Percentiles rank a stretch among this genome's conserved stretches.
Conservation (phyloP, 2,888 invertebrate species). For the Dichetophora obliterata region DNA sequence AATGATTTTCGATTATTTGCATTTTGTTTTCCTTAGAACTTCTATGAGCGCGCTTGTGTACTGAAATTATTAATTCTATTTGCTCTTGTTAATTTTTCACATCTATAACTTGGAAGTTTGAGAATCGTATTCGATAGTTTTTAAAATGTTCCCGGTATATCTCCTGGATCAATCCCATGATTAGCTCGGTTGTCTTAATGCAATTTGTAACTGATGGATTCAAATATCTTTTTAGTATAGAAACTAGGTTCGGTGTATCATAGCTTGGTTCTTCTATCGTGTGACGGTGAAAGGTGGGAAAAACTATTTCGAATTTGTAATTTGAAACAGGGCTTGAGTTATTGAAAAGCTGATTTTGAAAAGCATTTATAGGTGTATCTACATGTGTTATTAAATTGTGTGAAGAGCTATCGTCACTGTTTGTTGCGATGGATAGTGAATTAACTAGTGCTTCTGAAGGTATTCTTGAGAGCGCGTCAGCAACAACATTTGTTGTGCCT, state of each 20-base stretch:
- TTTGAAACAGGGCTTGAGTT: background rate
- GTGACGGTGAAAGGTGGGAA: conserved; percentile 38
- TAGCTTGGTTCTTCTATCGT: too few relatives aligned
- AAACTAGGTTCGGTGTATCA: conserved; percentile 25
- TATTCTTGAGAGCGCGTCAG: background rate
- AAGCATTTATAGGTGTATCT: background rate
- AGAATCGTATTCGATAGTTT: too few relatives aligned
- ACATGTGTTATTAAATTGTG: background rate
- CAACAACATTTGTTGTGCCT: conserved; percentile 1
- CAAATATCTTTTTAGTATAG: conserved; percentile 29
- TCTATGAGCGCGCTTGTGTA: too few relatives aligned
- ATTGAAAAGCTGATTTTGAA: background rate
- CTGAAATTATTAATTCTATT: conserved; percentile 29
- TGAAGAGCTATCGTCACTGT: background rate
- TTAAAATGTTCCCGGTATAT: conserved; percentile 29
- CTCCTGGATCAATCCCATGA: conserved; percentile 40
- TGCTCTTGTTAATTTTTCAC: conserved; percentile 6
- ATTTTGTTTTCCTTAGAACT: too few relatives aligned
- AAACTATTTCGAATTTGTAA: too few relatives aligned
- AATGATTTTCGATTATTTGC: conserved; percentile 41
- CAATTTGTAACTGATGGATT: conserved; percentile 37
- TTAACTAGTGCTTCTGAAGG: background rate
- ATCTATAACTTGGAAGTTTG: conserved; percentile 28
- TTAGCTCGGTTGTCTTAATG: conserved; percentile 30
- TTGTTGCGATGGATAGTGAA: background rate